phyloP scores from a whole-genome alignment of 2,113 vertebrate species.

The Hemicordylus capensis region DNA sequence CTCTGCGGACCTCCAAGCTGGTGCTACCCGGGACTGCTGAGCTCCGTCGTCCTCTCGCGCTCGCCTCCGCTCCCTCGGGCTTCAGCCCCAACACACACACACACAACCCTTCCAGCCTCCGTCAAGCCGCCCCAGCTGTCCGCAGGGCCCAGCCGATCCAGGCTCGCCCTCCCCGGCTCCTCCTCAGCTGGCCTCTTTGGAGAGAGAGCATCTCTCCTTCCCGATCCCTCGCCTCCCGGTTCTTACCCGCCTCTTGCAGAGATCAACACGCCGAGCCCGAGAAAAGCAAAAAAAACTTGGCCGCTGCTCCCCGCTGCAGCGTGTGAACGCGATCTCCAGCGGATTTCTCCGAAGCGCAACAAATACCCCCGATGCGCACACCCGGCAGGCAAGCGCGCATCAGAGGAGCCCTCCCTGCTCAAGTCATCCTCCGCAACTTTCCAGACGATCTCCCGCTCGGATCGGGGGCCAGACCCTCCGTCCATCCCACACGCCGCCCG shows the following conservation, averaged over 20 bases:
- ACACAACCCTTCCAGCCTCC: too few relatives aligned
- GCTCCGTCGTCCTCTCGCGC: neutral
- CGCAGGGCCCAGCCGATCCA: neutral
- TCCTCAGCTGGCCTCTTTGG: neutral
- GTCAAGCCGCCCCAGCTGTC: neutral
- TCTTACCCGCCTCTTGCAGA: neutral
- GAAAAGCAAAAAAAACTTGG: neutral
- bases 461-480: too few relatives aligned
- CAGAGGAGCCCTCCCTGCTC: too few relatives aligned
- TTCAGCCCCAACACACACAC: neutral
- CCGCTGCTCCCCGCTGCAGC: too few relatives aligned
- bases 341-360: too few relatives aligned
- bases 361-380: too few relatives aligned
- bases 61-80: neutral
- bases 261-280: neutral
- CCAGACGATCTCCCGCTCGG: too few relatives aligned
- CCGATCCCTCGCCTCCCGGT: neutral
- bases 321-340: too few relatives aligned
- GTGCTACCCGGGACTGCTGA: neutral
- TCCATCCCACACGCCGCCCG: neutral
- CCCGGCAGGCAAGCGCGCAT: too few relatives aligned
- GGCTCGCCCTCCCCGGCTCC: neutral
- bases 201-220: slow-evolving; percentile 9
- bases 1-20: neutral
- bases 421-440: too few relatives aligned